Evolutionary conservation across 2,797 vertebrate species (phyloP).

Genomic region (Rachycentron canadum): DNA sequence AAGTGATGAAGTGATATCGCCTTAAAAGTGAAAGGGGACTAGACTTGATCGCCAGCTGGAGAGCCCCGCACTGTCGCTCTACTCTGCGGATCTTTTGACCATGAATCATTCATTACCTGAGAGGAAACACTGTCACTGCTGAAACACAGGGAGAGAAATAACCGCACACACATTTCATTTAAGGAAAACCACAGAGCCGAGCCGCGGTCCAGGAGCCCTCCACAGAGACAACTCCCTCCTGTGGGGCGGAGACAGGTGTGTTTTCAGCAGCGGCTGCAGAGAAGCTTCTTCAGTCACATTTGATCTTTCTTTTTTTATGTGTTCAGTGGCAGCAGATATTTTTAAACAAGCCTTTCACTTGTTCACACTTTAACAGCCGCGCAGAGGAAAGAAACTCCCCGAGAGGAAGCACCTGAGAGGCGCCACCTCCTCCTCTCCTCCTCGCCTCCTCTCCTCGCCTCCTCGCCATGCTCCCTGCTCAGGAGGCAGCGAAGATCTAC

Average conservation of each 20-base stretch:
- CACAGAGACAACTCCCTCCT: background rate
- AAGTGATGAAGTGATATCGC: background rate
- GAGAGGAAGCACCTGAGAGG: background rate
- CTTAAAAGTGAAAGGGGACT: conserved; percentile 33
- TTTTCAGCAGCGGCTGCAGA: conserved; percentile 6
- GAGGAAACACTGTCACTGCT: conserved; percentile 25
- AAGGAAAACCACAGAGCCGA: background rate
- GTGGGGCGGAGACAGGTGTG: conserved; percentile 7
- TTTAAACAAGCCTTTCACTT: background rate
- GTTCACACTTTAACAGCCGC: background rate
- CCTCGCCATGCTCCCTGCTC: conserved; percentile 91
- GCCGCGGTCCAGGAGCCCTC: too few species aligned
- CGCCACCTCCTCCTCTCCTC: background rate
- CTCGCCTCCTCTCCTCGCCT: too few species aligned
- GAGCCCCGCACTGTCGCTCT: conserved; percentile 12
- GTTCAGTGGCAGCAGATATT: background rate
- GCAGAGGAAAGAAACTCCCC: background rate
- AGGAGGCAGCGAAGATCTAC: conserved; percentile 96
- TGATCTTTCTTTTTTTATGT: background rate
- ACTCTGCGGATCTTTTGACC: conserved; percentile 63
- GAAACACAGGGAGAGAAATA: background rate
- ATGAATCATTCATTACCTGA: conserved; percentile 73
- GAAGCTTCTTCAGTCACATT: background rate
- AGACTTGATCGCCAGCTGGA: conserved; percentile 12
- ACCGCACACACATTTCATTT: background rate